Evolutionary conservation across 2,113 vertebrate species (phyloP).

Genomic region (Alethe castanea): DNA sequence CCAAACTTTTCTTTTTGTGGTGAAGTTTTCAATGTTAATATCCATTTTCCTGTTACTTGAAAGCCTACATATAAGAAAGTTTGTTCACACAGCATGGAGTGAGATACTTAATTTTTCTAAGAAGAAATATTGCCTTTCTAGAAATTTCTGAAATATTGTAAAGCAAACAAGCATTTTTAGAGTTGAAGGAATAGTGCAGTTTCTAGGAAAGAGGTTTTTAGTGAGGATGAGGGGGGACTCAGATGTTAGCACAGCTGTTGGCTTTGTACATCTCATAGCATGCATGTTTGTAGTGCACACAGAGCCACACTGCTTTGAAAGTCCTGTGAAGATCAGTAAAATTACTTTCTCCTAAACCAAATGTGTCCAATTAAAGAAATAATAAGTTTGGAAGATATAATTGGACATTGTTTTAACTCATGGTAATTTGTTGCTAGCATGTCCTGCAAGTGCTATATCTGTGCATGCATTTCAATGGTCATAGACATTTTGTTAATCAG

Average conservation of each 20-base stretch:
- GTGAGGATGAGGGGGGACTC: neutral
- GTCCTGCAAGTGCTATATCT: neutral
- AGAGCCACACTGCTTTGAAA: neutral
- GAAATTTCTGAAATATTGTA: neutral
- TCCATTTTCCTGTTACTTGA: neutral
- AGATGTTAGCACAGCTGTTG: neutral
- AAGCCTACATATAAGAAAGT: neutral
- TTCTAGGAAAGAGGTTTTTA: neutral
- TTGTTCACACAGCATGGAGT: accelerated
- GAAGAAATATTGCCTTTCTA: neutral
- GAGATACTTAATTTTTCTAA: neutral
- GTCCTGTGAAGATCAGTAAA: neutral
- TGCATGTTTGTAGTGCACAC: accelerated
- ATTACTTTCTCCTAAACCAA: neutral
- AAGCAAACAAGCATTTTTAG: neutral
- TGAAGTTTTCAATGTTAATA: accelerated
- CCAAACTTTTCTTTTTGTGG: accelerated
- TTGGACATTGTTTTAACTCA: neutral
- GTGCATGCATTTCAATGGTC: neutral
- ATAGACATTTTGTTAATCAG: neutral
- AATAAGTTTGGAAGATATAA: neutral
- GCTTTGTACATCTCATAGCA: neutral
- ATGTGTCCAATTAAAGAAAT: neutral
- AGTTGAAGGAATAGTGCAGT: neutral
- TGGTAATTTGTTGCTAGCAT: neutral